These are phyloP conservation scores for Tenodera sinensis DNA, from an alignment of 2,888 invertebrate genomes.

Conservation along the genomic window DNA sequence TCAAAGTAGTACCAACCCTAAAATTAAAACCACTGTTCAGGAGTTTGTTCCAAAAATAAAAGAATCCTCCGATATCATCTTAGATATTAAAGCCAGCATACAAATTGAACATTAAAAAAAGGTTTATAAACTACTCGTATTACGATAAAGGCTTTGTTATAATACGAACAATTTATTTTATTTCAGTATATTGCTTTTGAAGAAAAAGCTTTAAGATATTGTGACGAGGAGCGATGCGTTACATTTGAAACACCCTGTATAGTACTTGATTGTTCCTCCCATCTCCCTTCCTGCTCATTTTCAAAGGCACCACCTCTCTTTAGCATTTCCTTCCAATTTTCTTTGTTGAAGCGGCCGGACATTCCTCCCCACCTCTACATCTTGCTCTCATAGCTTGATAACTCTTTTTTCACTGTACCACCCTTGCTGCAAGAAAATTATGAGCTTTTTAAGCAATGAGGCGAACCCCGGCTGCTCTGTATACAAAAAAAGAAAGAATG, in stretches of 20 bases:
- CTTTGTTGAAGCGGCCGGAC: conserved; percentile 7
- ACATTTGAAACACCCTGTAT: not conserved
- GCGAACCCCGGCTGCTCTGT: not conserved
- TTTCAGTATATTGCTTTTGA: too few relatives aligned
- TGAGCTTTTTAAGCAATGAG: conserved; percentile 23
- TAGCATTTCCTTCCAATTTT: conserved; percentile 18
- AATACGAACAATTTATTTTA: too few relatives aligned
- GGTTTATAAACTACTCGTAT: too few relatives aligned
- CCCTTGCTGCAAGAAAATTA: conserved; percentile 13
- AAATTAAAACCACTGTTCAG: too few relatives aligned
- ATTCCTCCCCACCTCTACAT: conserved; percentile 5
- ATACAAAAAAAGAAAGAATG: not conserved
- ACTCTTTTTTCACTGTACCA: not conserved
- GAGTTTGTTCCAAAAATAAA: too few relatives aligned
- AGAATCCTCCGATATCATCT: too few relatives aligned
- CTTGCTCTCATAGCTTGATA: not conserved
- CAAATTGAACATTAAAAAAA: too few relatives aligned
- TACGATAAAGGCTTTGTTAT: too few relatives aligned
- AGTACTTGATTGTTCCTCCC: not conserved
- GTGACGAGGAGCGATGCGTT: too few relatives aligned
- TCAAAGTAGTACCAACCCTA: too few relatives aligned
- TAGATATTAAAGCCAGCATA: too few relatives aligned
- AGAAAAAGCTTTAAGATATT: too few relatives aligned
- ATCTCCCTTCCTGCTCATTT: not conserved
- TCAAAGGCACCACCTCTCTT: not conserved